Evolutionary conservation across 2,113 vertebrate species (phyloP).

Genomic region (Ictalurus punctatus): DNA sequence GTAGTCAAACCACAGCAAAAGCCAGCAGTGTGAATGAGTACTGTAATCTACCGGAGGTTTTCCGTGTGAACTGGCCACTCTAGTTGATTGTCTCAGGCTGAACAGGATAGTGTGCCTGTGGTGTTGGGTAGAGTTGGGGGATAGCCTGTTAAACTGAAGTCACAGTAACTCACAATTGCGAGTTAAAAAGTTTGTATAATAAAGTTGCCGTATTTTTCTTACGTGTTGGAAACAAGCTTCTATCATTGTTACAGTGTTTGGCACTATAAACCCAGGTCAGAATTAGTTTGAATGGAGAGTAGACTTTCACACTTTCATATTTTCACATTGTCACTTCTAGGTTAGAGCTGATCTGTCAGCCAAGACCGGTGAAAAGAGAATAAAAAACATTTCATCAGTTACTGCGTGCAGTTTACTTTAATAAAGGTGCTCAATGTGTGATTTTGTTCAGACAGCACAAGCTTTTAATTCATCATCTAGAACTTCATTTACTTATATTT

Average conservation of each 20-base stretch:
- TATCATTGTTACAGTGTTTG: not conserved
- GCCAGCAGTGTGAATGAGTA: not conserved
- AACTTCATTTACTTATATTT: not conserved
- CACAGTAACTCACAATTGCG: not conserved
- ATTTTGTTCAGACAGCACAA: not conserved
- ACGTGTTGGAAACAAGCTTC: not conserved
- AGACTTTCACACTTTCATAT: too few species aligned
- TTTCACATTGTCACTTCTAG: not conserved
- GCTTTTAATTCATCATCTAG: not conserved
- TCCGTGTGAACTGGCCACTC: not conserved
- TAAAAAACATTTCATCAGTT: not conserved
- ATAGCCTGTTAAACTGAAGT: not conserved
- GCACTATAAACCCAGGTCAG: not conserved
- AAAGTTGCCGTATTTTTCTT: not conserved
- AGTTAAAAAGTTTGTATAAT: not conserved
- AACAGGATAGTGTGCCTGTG: not conserved
- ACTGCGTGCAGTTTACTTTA: not conserved
- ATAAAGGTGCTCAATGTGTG: not conserved
- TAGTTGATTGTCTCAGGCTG: not conserved
- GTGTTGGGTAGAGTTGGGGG: not conserved
- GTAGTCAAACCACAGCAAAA: not conserved
- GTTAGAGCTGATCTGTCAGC: not conserved
- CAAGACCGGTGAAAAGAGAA: not conserved
- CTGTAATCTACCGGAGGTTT: too few species aligned
- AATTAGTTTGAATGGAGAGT: not conserved